A percentile compares a stretch with the other conserved stretches of the same genome.
Conservation (phyloP, 2,888 invertebrate genomes). For the Parnassius mnemosyne region DNA sequence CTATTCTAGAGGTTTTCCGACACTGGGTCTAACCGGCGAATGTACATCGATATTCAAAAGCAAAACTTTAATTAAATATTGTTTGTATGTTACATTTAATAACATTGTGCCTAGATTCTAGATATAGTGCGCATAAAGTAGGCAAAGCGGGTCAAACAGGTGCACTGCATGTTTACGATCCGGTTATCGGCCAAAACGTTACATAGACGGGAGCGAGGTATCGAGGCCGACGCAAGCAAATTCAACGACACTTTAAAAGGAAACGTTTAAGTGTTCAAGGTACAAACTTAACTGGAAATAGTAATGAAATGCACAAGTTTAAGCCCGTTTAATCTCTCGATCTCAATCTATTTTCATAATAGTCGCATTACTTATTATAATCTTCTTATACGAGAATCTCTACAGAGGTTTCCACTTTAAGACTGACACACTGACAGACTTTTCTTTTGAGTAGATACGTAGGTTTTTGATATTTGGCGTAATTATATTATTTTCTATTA, state of each 20-base stretch:
- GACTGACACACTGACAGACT: too few relatives aligned
- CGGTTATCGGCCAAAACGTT: conserved; percentile 26
- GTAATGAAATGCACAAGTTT: conserved; percentile 7
- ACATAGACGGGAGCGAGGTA: conserved; percentile 19
- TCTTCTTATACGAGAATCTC: too few relatives aligned
- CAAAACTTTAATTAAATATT: too few relatives aligned
- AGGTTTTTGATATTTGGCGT: too few relatives aligned
- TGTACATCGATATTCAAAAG: too few relatives aligned
- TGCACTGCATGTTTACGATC: conserved; percentile 19
- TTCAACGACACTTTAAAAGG: conserved; percentile 17
- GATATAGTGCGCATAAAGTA: conserved; percentile 14
- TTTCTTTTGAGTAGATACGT: too few relatives aligned
- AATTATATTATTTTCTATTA: too few relatives aligned
- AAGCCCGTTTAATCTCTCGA: background rate
- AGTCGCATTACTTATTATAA: too few relatives aligned
- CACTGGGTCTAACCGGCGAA: too few relatives aligned
- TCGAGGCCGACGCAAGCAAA: conserved; percentile 19
- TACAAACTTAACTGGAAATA: conserved; percentile 12
- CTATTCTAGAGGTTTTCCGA: too few relatives aligned
- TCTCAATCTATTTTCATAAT: background rate
- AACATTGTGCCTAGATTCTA: conserved; percentile 3
- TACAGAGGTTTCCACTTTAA: too few relatives aligned
- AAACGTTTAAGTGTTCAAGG: conserved; percentile 18
- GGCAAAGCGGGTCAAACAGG: conserved; percentile 22
- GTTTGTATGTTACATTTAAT: too few relatives aligned